Percentiles rank a stretch among this genome's conserved stretches.
These are phyloP conservation scores for Parnassius glacialis DNA, from an alignment of 2,888 invertebrate species.

Conservation along the genomic window DNA sequence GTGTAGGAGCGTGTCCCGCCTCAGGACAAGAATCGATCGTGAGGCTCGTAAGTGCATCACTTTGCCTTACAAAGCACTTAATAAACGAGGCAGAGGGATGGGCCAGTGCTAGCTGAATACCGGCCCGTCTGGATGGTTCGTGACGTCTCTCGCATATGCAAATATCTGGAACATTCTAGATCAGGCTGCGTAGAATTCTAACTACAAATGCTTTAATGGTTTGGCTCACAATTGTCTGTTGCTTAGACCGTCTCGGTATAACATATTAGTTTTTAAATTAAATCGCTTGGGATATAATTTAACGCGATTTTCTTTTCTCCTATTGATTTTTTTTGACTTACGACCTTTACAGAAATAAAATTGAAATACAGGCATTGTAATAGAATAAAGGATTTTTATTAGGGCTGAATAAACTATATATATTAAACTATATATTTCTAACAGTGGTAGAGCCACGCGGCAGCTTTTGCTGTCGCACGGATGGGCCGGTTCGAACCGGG, in stretches of 20 bases:
- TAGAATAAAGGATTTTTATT: too few species aligned
- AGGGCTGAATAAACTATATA: too few species aligned
- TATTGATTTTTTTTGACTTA: too few species aligned
- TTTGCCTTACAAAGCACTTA: constrained; percentile 26
- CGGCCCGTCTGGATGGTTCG: constrained; percentile 44
- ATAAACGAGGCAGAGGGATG: constrained; percentile 8
- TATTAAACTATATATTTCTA: too few species aligned
- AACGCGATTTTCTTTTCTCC: too few species aligned
- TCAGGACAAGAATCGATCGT: constrained; percentile 27
- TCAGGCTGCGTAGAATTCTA: constrained; percentile 31
- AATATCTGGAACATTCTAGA: constrained; percentile 37
- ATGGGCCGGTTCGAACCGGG: too few species aligned
- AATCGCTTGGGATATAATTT: too few species aligned
- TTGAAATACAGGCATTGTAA: too few species aligned
- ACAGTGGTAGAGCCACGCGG: too few species aligned
- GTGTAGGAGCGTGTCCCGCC: constrained; percentile 19
- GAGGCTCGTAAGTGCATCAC: constrained; percentile 24
- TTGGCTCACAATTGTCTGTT: constrained; percentile 14
- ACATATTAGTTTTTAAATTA: too few species aligned
- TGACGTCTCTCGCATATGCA: constrained; percentile 44
- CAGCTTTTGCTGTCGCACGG: too few species aligned
- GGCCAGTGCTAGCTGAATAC: constrained; percentile 37
- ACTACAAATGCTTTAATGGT: constrained; percentile 18
- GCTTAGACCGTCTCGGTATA: background rate
- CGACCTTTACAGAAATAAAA: too few species aligned